phyloP scores from a whole-genome alignment of 2,888 invertebrate genomes.

The Chymomyza fuscimana region DNA sequence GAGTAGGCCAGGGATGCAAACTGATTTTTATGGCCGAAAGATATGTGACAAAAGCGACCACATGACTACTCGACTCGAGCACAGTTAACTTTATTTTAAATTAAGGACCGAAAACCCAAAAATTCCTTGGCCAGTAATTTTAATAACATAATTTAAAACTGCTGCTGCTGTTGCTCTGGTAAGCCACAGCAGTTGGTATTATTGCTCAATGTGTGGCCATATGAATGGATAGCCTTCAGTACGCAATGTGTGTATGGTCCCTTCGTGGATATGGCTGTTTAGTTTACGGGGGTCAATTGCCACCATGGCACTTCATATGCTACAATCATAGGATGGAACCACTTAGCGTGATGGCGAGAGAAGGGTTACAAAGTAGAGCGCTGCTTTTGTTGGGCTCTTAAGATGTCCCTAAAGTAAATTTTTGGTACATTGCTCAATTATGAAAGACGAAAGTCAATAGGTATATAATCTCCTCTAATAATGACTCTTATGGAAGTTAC shows the following conservation, averaged over 20 bases:
- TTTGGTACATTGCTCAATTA: too few species aligned
- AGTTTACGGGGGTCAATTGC: too few species aligned
- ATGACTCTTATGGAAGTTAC: too few species aligned
- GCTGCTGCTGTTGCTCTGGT: conserved; percentile 15
- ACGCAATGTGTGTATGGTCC: conserved; percentile 13
- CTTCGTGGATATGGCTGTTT: too few species aligned
- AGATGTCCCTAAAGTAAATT: too few species aligned
- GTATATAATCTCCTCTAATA: too few species aligned
- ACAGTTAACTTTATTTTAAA: conserved; percentile 33
- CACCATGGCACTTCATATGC: too few species aligned
- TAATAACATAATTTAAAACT: conserved; percentile 53
- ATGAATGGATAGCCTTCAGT: background rate
- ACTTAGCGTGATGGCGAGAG: too few species aligned
- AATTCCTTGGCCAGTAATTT: conserved; percentile 25
- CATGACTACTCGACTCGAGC: background rate
- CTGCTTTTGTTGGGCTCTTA: too few species aligned
- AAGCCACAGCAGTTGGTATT: conserved; percentile 21
- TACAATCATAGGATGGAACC: too few species aligned
- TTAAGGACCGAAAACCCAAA: background rate
- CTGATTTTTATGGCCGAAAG: conserved; percentile 19
- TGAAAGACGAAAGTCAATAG: too few species aligned
- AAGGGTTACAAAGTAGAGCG: too few species aligned
- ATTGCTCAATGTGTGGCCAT: background rate
- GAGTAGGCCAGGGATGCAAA: conserved; percentile 26
- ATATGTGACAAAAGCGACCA: conserved; percentile 40